Evolutionary conservation across 2,113 vertebrate species (phyloP), one percentile per base, ranked within the genome.

Genomic region (Sclerurus mexicanus): DNA sequence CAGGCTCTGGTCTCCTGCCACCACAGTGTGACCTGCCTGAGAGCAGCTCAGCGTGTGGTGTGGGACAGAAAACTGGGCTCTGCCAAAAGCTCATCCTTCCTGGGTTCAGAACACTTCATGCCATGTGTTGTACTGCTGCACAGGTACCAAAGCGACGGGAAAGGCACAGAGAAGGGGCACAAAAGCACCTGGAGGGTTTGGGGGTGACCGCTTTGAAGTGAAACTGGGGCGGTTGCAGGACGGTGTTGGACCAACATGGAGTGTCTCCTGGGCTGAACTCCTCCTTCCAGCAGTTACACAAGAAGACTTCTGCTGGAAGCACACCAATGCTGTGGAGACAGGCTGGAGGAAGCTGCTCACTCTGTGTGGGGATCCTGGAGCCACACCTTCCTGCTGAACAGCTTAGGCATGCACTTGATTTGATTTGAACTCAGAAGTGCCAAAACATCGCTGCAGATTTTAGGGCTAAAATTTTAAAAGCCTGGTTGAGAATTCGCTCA

Each of bases 171-270:
- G 2, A 17, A 24, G 24, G 18, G 56, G 77, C 20, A 40, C 24
- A 75, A 39, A 56, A 40, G 46, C 40, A 39, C 10, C 12, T 11
- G 21, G 0, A 21, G 35, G 23, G 24, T 27, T 40, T 46, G n/a
- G 31, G 25, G 28, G 17, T 39, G 47, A 4, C 46, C 66, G 53
- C 16, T 77, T 4, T 22, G 39, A 33, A 11, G 33, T 17, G 42
- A 58, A 86, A 53, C 55, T 14, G 42, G 20, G 39, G 33, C 1
- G 1, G 13, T 19, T 63, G 72, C 28, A 46, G 37, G 67, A 46
- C 3, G 2, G 33, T 1, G 2, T 37, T 24, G 0, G 5, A 33
- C 27, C 10, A 12, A 18, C 31, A 33, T 10, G 28, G 22, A 85
- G 50, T 35, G 37, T 31, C 66, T 68, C 60, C 74, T 49, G 62